Base-by-base conservation (phyloP, 2,888 invertebrate genomes). In the Pilophorus perplexus region DNA sequence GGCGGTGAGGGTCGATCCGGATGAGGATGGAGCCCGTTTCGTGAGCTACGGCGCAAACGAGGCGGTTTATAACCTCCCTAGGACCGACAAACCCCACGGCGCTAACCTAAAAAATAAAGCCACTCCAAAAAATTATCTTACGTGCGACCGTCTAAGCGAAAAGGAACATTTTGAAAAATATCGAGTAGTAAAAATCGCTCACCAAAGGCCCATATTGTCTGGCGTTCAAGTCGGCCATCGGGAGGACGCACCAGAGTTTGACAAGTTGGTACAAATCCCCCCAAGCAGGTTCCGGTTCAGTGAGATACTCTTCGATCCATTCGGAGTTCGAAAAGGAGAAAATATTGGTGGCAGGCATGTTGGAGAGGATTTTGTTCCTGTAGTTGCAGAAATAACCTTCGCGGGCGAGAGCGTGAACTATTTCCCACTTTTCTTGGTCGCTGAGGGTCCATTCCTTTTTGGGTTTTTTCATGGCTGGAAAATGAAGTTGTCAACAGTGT, bases 211-310 rank as follows among this genome's bases (percentile, higher is more conserved):
- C 62, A n/a, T 46, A 46, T 27, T 62, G 62, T 5, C 62, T 23
- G 3, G 33, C 37, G 5, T 16, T 62, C 28, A 20, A 27, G 20
- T 62, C 62, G 20, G 62, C 62, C 33, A 62, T 12, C 6, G 62
- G 62, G 10, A 62, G 18, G 20, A 62, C 46, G 22, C 62, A 62
- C 46, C 44, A 62, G 14, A 33, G 16, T 22, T 62, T 62, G 6
- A 62, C 62, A 18, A 62, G 33, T 10, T 62, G 28, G 62, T 62
- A 62, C 62, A 62, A 62, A 33, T 62, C 62, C 1, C 62, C 62
- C 62, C 62, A 62, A 28, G 46, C 44, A 12, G 62, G 62, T n/a
- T 62, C 62, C 5, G 62, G 62, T 22, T 62, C 62, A 2, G 46
- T 46, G 28, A 62, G 28, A 28, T 46, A 46, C n/a, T 62, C 33